A percentile compares a stretch with the other conserved stretches of the same genome.
Evolutionary conservation across 1,140 invertebrate species (phyloP).

Genomic region (Bombus polaris): DNA sequence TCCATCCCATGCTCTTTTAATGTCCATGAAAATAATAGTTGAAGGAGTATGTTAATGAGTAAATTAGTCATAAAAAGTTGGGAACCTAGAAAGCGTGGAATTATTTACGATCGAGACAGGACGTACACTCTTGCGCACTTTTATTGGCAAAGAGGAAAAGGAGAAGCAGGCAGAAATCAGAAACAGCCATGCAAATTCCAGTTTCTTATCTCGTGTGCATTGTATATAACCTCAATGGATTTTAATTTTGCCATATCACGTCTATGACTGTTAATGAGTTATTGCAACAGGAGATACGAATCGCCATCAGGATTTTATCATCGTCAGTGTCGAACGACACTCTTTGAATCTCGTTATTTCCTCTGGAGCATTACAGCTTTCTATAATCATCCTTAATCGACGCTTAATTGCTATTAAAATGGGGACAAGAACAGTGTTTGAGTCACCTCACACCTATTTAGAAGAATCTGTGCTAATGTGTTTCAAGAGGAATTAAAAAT

Average conservation of each 20-base stretch:
- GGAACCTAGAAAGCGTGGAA: constrained; percentile 65
- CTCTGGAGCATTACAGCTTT: neutral
- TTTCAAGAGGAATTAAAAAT: neutral
- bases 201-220: neutral
- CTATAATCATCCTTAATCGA: neutral
- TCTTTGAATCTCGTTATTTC: neutral
- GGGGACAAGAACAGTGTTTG: neutral
- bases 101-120: constrained; percentile 41
- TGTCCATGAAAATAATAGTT: constrained; percentile 11
- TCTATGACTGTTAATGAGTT: neutral
- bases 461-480: neutral
- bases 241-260: neutral
- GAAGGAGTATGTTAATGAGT: constrained; percentile 40
- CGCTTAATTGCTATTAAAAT: constrained; percentile 11
- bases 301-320: neutral
- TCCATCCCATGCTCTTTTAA: neutral
- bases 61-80: constrained; percentile 45
- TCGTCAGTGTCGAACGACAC: neutral
- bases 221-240: neutral
- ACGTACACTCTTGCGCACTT: constrained; percentile 33
- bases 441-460: neutral
- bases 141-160: neutral
- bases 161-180: constrained; percentile 8
- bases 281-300: neutral
- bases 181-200: constrained; percentile 41